Percentiles rank a stretch among this genome's conserved stretches.
phyloP scores from a whole-genome alignment of 2,113 vertebrate species.

The Perca flavescens region DNA sequence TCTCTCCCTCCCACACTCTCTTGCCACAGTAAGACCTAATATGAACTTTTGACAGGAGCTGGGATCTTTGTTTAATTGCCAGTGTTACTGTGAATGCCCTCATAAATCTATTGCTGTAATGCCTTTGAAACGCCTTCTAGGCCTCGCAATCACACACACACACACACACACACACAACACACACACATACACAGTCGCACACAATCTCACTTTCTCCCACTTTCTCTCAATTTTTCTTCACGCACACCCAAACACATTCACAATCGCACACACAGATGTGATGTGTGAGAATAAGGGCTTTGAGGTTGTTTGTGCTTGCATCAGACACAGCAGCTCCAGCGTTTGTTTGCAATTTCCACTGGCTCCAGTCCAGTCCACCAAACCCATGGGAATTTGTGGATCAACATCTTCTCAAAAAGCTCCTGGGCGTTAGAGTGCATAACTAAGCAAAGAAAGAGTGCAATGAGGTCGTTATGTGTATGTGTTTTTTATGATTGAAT shows the following conservation, averaged over 20 bases:
- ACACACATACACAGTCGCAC: background rate
- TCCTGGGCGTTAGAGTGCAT: constrained; percentile 60
- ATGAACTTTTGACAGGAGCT: constrained; percentile 79
- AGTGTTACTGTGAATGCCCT: constrained; percentile 63
- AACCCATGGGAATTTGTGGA: constrained; percentile 80
- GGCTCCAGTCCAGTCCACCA: constrained; percentile 74
- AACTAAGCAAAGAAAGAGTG: constrained; percentile 44
- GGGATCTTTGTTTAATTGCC: constrained; percentile 72
- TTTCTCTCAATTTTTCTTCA: constrained; percentile 1
- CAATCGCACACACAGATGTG: constrained; percentile 60
- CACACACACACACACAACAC: background rate
- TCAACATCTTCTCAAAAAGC: constrained; percentile 81
- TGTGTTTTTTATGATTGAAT: constrained; percentile 49
- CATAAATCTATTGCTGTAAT: constrained; percentile 72
- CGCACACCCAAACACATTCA: constrained; percentile 43
- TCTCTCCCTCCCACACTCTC: constrained; percentile 21
- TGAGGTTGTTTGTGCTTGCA: constrained; percentile 74
- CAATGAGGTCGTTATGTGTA: constrained; percentile 47
- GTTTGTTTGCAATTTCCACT: constrained; percentile 79
- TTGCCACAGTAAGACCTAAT: constrained; percentile 66
- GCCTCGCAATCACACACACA: constrained; percentile 38
- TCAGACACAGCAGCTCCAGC: constrained; percentile 72
- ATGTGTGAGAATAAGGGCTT: constrained; percentile 71
- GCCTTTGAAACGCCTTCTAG: constrained; percentile 68
- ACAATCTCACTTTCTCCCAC: constrained; percentile 2